Percentiles rank a stretch among this genome's conserved stretches.
Evolutionary conservation across 2,113 vertebrate species (phyloP).

Genomic region (Cyanoliseus patagonus): DNA sequence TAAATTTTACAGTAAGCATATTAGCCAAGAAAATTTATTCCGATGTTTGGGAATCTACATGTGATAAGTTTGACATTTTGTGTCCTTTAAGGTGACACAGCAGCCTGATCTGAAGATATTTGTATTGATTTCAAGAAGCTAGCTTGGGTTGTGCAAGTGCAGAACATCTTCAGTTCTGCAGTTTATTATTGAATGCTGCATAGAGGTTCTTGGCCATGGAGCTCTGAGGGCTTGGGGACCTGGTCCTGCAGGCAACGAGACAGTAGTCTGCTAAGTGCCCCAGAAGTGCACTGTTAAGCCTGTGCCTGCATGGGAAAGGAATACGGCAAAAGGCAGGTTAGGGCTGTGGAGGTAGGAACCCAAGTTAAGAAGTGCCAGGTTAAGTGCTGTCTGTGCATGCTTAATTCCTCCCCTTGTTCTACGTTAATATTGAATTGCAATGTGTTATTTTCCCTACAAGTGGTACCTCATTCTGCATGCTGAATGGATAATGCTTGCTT

Average conservation of each 20-base stretch:
- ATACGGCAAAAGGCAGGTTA: neutral
- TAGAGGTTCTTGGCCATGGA: fast-evolving
- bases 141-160: neutral
- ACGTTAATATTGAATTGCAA: neutral
- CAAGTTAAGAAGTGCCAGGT: neutral
- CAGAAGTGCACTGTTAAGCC: neutral
- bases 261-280: fast-evolving
- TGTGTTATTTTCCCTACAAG: fast-evolving
- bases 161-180: neutral
- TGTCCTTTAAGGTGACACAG: neutral
- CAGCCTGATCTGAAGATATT: neutral
- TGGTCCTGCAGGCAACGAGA: fast-evolving
- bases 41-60: neutral
- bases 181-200: fast-evolving
- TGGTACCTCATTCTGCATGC: fast-evolving
- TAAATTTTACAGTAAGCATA: neutral
- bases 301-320: neutral
- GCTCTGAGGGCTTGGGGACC: neutral
- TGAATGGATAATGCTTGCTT: neutral
- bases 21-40: neutral
- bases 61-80: neutral
- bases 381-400: neutral
- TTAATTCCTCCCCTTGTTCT: neutral
- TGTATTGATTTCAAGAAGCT: neutral
- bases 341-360: neutral